These are phyloP conservation scores for Villa cingulata DNA, from an alignment of 2,888 invertebrate species.

Conservation along the genomic window DNA sequence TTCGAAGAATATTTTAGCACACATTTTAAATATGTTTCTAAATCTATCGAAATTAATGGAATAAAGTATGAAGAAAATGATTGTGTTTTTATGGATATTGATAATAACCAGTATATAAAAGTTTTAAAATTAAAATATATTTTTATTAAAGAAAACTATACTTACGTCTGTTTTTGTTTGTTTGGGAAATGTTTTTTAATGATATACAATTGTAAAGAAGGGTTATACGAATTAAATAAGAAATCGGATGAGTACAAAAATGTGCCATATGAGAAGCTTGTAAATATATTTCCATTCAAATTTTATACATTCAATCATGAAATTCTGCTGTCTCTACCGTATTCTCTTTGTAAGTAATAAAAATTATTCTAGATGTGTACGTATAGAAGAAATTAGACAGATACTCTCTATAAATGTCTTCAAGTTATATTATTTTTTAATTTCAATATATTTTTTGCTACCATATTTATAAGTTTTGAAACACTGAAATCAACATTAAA, in stretches of 20 bases:
- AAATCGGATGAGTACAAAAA: not conserved
- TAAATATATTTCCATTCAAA: not conserved
- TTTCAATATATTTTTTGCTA: no score
- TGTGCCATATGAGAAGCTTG: not conserved
- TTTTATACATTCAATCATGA: not conserved
- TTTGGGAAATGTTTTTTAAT: not conserved
- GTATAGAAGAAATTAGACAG: no score
- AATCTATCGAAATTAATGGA: not conserved
- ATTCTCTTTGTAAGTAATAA: not conserved
- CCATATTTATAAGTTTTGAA: no score
- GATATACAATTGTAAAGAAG: slow-evolving; percentile 1
- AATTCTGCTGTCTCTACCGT: not conserved
- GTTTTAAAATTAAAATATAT: not conserved
- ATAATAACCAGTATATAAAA: not conserved
- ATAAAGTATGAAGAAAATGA: not conserved
- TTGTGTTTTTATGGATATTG: not conserved
- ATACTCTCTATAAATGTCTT: not conserved
- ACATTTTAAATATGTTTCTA: not conserved
- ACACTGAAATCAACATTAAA: no score
- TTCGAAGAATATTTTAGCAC: not conserved
- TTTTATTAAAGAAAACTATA: not conserved
- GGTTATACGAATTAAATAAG: not conserved
- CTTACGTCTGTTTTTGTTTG: not conserved
- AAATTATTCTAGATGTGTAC: no score
- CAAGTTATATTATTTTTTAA: no score